Conservation (phyloP, 35 echinoderm and acorn worm species). For the Holothuria glaberrima region DNA sequence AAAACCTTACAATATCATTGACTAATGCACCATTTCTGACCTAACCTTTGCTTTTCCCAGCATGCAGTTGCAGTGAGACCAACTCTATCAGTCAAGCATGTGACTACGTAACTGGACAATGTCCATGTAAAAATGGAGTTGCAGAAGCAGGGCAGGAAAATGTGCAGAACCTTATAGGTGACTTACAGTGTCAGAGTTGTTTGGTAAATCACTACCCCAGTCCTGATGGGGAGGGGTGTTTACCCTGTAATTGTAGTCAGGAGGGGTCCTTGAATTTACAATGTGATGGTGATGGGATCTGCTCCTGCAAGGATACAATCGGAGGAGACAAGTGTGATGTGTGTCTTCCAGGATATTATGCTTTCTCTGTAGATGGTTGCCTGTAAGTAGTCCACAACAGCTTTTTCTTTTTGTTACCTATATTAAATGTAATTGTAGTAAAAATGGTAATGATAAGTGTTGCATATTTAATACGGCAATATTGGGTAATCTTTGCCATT, state of each 20-base stretch:
- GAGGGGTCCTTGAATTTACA: slow-evolving; percentile 62
- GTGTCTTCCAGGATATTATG: slow-evolving; percentile 78
- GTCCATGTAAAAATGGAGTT: slow-evolving; percentile 85
- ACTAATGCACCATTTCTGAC: no score
- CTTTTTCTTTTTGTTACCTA: not conserved
- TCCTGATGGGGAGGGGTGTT: slow-evolving; percentile 59
- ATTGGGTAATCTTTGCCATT: no score
- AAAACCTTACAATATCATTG: no score
- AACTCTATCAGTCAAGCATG: slow-evolving; percentile 68
- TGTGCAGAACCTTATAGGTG: slow-evolving; percentile 8
- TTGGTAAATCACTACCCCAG: slow-evolving; percentile 63
- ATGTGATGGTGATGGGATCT: slow-evolving; percentile 72
- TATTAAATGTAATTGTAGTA: no score
- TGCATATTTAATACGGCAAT: no score
- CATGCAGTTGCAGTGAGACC: slow-evolving; percentile 76
- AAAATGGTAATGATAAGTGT: no score
- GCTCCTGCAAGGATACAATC: slow-evolving; percentile 82
- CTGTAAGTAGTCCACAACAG: slow-evolving; percentile 59
- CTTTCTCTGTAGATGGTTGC: slow-evolving; percentile 80
- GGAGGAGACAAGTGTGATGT: slow-evolving; percentile 67
- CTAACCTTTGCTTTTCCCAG: slow-evolving; percentile 30
- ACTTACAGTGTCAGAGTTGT: slow-evolving; percentile 72
- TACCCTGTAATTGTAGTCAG: slow-evolving; percentile 65
- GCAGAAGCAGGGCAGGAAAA: slow-evolving; percentile 52
- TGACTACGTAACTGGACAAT: slow-evolving; percentile 92